Percentiles rank a stretch among this genome's conserved stretches.
These are phyloP conservation scores for Melanotaenia nigrans DNA, from an alignment of 2,797 vertebrate species.

Conservation along the genomic window DNA sequence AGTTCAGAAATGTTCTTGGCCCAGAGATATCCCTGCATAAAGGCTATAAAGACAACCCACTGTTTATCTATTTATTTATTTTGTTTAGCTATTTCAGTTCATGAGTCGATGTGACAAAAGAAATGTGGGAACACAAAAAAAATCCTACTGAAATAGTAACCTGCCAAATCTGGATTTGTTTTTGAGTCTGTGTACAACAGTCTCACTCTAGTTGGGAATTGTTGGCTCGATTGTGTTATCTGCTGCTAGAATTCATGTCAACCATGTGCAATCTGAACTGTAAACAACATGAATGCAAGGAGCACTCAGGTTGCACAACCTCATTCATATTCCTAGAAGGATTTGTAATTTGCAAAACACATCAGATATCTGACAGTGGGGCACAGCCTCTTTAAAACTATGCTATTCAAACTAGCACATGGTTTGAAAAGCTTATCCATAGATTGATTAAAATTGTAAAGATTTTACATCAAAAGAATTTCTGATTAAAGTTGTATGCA, in stretches of 20 bases:
- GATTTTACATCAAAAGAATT: slow-evolving; percentile 79
- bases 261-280: slow-evolving; percentile 57
- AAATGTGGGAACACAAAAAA: slow-evolving; percentile 56
- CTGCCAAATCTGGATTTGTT: slow-evolving; percentile 71
- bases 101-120: slow-evolving; percentile 73
- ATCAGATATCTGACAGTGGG: slow-evolving; percentile 77
- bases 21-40: slow-evolving; percentile 70
- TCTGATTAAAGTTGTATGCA: slow-evolving; percentile 80
- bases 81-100: slow-evolving; percentile 77
- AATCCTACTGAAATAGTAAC: slow-evolving; percentile 59
- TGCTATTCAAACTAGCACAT: slow-evolving; percentile 77
- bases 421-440: slow-evolving; percentile 77
- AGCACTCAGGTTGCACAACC: slow-evolving; percentile 48
- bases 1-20: slow-evolving; percentile 83
- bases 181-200: slow-evolving; percentile 50
- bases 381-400: slow-evolving; percentile 79
- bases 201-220: slow-evolving; percentile 67
- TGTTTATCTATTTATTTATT: slow-evolving; percentile 81
- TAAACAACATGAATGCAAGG: slow-evolving; percentile 41
- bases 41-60: slow-evolving; percentile 78
- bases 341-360: slow-evolving; percentile 78
- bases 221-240: slow-evolving; percentile 68
- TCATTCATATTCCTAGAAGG: slow-evolving; percentile 81
- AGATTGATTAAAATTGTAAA: slow-evolving; percentile 86
- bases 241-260: slow-evolving; percentile 57